Evolutionary conservation across 2,113 vertebrate species (phyloP).

Genomic region (Dinomys branickii): DNA sequence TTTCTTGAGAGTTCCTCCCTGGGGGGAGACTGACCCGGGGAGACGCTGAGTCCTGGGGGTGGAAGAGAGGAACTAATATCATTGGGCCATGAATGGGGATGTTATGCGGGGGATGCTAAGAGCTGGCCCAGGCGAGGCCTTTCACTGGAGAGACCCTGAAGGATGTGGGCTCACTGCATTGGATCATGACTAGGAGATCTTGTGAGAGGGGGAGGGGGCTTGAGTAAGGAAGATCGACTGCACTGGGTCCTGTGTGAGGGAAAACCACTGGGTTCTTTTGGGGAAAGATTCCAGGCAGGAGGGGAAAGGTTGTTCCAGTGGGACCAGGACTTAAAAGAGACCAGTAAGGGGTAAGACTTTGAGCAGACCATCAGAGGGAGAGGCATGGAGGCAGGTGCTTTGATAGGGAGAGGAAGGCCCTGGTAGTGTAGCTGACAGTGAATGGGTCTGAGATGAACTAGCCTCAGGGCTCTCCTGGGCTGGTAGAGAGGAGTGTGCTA

Average conservation of each 20-base stretch:
- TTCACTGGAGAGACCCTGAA: slow-evolving; percentile 17
- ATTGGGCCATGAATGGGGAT: neutral
- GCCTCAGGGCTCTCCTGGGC: neutral
- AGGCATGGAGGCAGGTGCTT: neutral
- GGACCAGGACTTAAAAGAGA: neutral
- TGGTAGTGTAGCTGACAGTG: neutral
- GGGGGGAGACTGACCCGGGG: neutral
- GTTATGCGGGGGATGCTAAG: neutral
- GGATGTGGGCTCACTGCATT: neutral
- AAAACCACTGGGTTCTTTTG: neutral
- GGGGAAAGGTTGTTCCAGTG: neutral
- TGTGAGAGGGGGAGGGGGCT: neutral
- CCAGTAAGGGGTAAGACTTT: neutral
- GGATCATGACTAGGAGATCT: slow-evolving; percentile 20
- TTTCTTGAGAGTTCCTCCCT: slow-evolving; percentile 48
- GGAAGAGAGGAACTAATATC: slow-evolving; percentile 40
- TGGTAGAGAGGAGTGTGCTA: neutral
- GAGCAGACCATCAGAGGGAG: neutral
- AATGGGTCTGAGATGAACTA: neutral
- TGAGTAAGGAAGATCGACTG: slow-evolving; percentile 38
- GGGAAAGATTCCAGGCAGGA: neutral
- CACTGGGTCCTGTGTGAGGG: neutral
- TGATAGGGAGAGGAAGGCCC: neutral
- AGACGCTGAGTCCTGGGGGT: neutral
- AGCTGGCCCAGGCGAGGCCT: neutral